Evolutionary conservation across 2,888 invertebrate genomes (phyloP), one percentile per base, ranked within the genome.

Genomic region (Tetragnatha montana): DNA sequence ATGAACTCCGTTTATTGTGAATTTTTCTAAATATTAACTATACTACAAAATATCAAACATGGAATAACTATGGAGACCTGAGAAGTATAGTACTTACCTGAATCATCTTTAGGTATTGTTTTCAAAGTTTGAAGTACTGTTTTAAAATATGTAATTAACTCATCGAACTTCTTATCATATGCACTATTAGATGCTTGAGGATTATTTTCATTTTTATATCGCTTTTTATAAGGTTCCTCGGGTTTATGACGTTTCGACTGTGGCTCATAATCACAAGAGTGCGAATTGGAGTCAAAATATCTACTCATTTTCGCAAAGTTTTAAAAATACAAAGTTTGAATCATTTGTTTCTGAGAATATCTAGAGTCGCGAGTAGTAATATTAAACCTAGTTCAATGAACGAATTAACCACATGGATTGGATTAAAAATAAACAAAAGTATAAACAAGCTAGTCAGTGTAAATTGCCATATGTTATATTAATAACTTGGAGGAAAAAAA

Each of bases 61-160:
- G 17, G 49, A 49, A 8, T 49, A 8, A 0, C 17, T 3, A 8
- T 47, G 17, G 47, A 75, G 6, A 22, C 6, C 10, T 73, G 14
- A 50, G 22, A 69, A 8, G n/a, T n/a, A n/a, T n/a, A n/a, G n/a
- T 70, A 21, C n/a, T 83, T 76, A 84, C 84, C 84, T n/a, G 49
- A 49, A 8, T 75, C 75, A 19, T 84, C 84, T 17, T 75, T 69
- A 19, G 84, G 47, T 50, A 84, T 19, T 21, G 12, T 51, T 21
- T 84, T 84, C 2, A 84, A 19, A 7, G 75, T 84, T 19, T 76
- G n/a, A 12, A 84, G 17, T 50, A 49, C 69, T 76, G 75, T 84
- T 47, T 76, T 69, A 19, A 73, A 84, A 49, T 84, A 84, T 3
- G 22, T 12, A 0, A 76, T 49, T 69, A 84, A 70, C 21, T 84